Conservation (phyloP, 1,140 invertebrate species). For the Notospermus geniculatus region DNA sequence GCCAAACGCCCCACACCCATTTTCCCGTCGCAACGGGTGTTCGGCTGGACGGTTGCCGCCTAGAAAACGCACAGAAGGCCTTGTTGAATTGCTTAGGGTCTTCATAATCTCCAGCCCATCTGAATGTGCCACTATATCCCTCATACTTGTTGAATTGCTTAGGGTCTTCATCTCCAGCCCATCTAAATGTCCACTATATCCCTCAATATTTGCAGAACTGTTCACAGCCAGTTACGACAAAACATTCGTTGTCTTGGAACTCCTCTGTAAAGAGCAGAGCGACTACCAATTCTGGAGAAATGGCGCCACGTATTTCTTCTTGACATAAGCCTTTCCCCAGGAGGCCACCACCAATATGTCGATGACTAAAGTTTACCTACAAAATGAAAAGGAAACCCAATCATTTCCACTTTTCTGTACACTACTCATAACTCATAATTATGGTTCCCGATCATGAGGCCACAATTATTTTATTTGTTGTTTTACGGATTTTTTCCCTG, state of each 20-base stretch:
- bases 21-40: too few relatives aligned
- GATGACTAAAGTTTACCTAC: constrained; percentile 95
- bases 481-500: too few relatives aligned
- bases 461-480: too few relatives aligned
- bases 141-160: too few relatives aligned
- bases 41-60: too few relatives aligned
- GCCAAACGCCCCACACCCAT: too few relatives aligned
- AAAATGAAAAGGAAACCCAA: constrained; percentile 22
- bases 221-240: constrained; percentile 81
- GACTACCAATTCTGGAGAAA: constrained; percentile 92
- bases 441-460: too few relatives aligned
- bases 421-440: too few relatives aligned
- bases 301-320: constrained; percentile 96
- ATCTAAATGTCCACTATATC: too few relatives aligned
- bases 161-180: too few relatives aligned
- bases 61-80: too few relatives aligned
- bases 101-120: constrained; percentile 70
- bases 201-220: constrained; percentile 83
- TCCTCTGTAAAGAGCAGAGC: constrained; percentile 84
- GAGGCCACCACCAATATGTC: too few relatives aligned
- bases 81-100: constrained; percentile 77
- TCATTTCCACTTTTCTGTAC: not conserved
- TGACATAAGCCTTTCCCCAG: constrained; percentile 86
- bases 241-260: constrained; percentile 76
- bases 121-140: constrained; percentile 82